Evolutionary conservation across 2,888 invertebrate genomes (phyloP), one percentile per base, ranked within the genome.

Genomic region (Ephialtes manifestator): DNA sequence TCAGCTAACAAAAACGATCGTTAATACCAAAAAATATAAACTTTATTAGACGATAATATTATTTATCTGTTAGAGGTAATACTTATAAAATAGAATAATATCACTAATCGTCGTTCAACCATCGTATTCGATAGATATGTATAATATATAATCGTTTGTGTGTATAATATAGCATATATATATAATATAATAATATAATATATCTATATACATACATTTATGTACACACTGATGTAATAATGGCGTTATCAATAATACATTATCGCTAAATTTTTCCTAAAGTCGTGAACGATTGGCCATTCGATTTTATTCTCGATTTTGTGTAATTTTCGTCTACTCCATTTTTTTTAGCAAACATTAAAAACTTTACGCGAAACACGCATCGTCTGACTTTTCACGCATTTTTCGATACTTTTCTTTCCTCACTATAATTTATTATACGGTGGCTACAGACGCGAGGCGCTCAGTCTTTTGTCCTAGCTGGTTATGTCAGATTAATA

Each of bases 11-110:
- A 75, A 85, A 85, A 79, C 48, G 58, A 82, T 88, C 87, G 86
- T 89, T 90, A 87, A 90, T 93, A 92, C 90, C 90, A 92, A 92
- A 93, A 92, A 92, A 93, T 93, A 93, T 89, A 93, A 93, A 93
- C 87, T 93, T 93, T 93, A 93, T 93, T 92, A 82, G 87, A 88
- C 89, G 86, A 89, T 91, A 87, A 88, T 90, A 68, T 78, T 78
- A 74, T 89, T 87, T 55, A 87, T 88, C 87, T 88, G 79, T 86
- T 76, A 83, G 78, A 86, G 77, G 67, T 81, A 63, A 83, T 88
- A 86, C 86, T 80, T 91, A 93, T 91, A 93, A 91, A 92, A 91
- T 90, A 92, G 91, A 91, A 91, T 90, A 89, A 92, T 90, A 88
- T 91, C 88, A 89, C 89, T 91, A 90, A 89, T 87, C 87, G 90